A percentile compares a stretch with the other conserved stretches of the same genome.
These are phyloP conservation scores for Chloropsis hardwickii DNA, from an alignment of 2,113 vertebrate genomes.

Conservation along the genomic window DNA sequence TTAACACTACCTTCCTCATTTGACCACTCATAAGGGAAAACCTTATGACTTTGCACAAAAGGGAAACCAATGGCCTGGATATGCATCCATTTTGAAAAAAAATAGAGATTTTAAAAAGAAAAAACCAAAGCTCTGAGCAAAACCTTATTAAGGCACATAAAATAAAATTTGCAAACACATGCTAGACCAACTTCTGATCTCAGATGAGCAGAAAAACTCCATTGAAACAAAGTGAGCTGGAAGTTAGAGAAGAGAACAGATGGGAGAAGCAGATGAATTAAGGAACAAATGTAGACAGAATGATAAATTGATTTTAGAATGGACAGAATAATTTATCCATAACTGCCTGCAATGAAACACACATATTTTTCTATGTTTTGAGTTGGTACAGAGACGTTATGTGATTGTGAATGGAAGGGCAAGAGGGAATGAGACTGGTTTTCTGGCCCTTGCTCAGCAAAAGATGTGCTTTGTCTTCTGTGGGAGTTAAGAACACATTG, in stretches of 20 bases:
- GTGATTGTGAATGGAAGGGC: not conserved
- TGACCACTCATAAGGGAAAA: not conserved
- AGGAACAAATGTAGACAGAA: not conserved
- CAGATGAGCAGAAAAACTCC: not conserved
- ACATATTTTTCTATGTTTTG: slow-evolving; percentile 2
- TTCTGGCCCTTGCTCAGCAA: not conserved
- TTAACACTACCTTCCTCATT: not conserved
- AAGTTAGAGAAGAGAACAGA: not conserved
- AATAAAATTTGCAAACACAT: not conserved
- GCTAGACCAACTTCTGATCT: not conserved
- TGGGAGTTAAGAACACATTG: not conserved
- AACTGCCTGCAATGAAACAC: not conserved
- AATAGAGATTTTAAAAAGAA: not conserved
- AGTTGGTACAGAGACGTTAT: not conserved
- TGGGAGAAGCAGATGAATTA: not conserved
- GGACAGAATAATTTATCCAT: not conserved
- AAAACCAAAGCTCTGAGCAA: not conserved
- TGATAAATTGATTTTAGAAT: not conserved
- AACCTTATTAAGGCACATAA: not conserved
- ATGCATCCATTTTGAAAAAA: not conserved
- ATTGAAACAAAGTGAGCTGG: not conserved
- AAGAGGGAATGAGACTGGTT: not conserved
- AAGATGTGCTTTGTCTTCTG: slow-evolving; percentile 2
- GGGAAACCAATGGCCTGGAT: not conserved
- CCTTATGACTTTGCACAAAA: not conserved